Percentiles rank a stretch among this genome's conserved stretches.
Conservation (phyloP, 2,797 vertebrate species). For the Gallinago stenura region DNA sequence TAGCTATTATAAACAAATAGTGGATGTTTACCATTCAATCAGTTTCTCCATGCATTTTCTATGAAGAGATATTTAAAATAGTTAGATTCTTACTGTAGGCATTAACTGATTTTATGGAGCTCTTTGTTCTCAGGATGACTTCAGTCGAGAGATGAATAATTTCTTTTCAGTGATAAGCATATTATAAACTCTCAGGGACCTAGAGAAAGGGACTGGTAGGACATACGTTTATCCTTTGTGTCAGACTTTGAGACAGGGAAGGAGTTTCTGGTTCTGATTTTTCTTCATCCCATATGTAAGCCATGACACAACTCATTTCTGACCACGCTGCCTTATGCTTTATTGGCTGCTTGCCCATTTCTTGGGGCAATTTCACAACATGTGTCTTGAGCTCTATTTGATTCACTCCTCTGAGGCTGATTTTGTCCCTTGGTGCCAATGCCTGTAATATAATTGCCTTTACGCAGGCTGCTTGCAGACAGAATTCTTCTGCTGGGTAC, state of each 20-base stretch:
- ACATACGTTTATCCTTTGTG: conserved; percentile 4
- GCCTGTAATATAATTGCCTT: conserved; percentile 56
- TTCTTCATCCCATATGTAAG: conserved; percentile 13
- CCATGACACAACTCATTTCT: conserved; percentile 44
- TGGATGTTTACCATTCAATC: not conserved
- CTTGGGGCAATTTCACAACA: conserved; percentile 70
- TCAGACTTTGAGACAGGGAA: not conserved
- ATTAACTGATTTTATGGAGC: not conserved
- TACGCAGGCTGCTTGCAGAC: conserved; percentile 26
- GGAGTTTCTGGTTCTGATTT: conserved; percentile 12
- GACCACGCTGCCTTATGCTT: conserved; percentile 61
- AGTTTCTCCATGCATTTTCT: not conserved
- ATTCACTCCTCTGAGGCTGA: conserved; percentile 58
- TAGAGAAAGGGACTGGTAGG: not conserved
- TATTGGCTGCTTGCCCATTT: conserved; percentile 67
- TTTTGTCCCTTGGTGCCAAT: conserved; percentile 67
- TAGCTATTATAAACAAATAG: not conserved
- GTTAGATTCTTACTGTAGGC: not conserved
- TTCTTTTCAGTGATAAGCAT: not conserved
- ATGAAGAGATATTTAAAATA: not conserved
- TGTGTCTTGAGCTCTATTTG: conserved; percentile 65
- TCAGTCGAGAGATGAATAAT: not conserved
- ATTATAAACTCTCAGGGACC: not conserved
- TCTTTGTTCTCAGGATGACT: not conserved
- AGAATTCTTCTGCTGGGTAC: conserved; percentile 62